phyloP scores from a whole-genome alignment of 2,888 invertebrate genomes.

The Asteroscopus sphinx region DNA sequence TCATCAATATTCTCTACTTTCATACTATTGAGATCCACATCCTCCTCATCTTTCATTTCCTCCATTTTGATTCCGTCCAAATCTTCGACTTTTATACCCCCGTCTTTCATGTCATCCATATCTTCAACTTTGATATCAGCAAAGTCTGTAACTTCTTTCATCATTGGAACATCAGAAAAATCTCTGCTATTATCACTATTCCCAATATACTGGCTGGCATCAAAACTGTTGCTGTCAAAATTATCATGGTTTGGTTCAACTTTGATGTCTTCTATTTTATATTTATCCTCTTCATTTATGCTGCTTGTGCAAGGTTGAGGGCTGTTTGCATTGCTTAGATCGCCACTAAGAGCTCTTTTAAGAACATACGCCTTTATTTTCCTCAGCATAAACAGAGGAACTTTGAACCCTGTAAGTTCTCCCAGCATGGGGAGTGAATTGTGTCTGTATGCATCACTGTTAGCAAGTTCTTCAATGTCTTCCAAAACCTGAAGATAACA shows the following conservation, averaged over 20 bases:
- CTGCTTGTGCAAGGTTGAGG: conserved; percentile 80
- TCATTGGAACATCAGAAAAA: conserved; percentile 79
- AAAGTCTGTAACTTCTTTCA: conserved; percentile 82
- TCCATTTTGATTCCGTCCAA: conserved; percentile 82
- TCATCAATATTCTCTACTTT: conserved; percentile 84
- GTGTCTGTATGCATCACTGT: conserved; percentile 92
- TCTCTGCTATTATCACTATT: conserved; percentile 78
- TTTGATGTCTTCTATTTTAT: conserved; percentile 80
- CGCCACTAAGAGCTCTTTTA: conserved; percentile 76
- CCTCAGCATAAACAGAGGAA: conserved; percentile 93
- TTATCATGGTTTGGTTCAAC: conserved; percentile 77
- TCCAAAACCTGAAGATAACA: conserved; percentile 89
- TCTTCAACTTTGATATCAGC: conserved; percentile 86
- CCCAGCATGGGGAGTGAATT: conserved; percentile 91
- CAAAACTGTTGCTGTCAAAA: conserved; percentile 79
- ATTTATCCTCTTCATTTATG: conserved; percentile 74
- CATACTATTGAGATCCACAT: conserved; percentile 77
- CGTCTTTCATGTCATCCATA: conserved; percentile 85
- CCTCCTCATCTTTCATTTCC: conserved; percentile 83
- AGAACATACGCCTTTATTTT: conserved; percentile 93
- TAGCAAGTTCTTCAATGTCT: conserved; percentile 93
- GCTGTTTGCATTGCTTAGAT: conserved; percentile 76
- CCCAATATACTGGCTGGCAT: conserved; percentile 80
- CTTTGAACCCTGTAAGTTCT: conserved; percentile 93
- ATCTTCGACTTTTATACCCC: conserved; percentile 83